Evolutionary conservation across 2,113 vertebrate species (phyloP), one percentile per base, ranked within the genome.

Genomic region (Lucifuga dentata): DNA sequence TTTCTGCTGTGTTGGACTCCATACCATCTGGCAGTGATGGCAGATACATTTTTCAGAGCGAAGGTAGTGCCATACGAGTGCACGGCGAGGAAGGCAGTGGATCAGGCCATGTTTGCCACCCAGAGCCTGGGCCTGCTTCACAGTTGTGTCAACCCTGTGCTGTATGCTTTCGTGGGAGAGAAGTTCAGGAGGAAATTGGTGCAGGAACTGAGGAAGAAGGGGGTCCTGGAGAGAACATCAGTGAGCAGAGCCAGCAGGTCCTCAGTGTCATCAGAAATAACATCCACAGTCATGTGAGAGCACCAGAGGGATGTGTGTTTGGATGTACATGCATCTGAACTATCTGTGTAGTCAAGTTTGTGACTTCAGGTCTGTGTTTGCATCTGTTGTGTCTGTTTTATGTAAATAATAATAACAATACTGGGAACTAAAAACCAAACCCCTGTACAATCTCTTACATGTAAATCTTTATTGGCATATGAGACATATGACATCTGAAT

Each of bases 1-100:
- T 93, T 93, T 66, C 76, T 93, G 61, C 59, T 92, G 0, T 93
- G 91, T 16, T 93, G 92, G 92, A 83, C 59, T 2, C 93, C 93
- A 1, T 84, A 93, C 81, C 91, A 93, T 74, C 0, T 93, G 0
- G 61, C 76, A 0, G 72, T 92, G 57, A 86, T 92, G 58, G 33
- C 21, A 0, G 92, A 93, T 73, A 92, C 90, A 0, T 86, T 93
- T 12, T 78, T 90, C 75, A 64, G 92, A 65, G 23, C 79, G 0
- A 75, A 79, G 40, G 15, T 92, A 0, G 75, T 90, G 24, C 24
- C 12, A 0, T 83, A 86, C 48, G 1, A 2, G 19, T 94, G 93
- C 48, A 43, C 32, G 0, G 76, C 52, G 0, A 62, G 90, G 48
- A 24, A 33, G 3, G 78, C 72, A 0, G 86, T 90, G 32, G 86